Base-by-base conservation (phyloP, 2,888 invertebrate genomes). In the Merodon equestris region DNA sequence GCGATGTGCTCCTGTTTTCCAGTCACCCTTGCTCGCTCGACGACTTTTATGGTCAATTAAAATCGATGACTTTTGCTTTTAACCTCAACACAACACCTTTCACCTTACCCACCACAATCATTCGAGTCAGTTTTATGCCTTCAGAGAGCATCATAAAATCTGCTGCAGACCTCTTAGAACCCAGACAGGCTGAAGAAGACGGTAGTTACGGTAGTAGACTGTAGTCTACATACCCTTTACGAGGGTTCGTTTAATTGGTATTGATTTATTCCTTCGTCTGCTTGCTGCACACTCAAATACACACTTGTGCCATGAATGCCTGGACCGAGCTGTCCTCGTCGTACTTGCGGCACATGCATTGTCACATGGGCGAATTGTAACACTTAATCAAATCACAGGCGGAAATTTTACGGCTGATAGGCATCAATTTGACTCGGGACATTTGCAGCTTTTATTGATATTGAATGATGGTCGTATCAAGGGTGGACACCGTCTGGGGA, bases 311-410 rank as follows among this genome's bases (percentile, higher is more conserved):
- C 5, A 36, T 36, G 15, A 1, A 34, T 34, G 9, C 34, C 7
- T 14, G 7, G 9, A n/a, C 36, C 51, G 63, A 45, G 14, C 45
- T 44, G 50, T 9, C n/a, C 40, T n/a, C 9, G 5, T n/a, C 40
- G 40, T 72, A 67, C 66, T 76, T 60, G 60, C 15, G 66, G 54
- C 19, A 56, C 61, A 17, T 57, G 51, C 68, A 70, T 64, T 79
- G 79, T 79, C 79, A 79, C 79, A 70, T 68, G 74, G 64, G 68
- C 44, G 79, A 79, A 79, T 74, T 70, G 74, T 74, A 70, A 79
- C 70, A 54, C 79, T 79, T 79, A 79, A 79, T 79, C 79, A 79
- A 79, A 79, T 79, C 79, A 79, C 63, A 44, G 63, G 64, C 68
- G 54, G 54, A 74, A 51, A 74, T 79, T 79, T 74, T 79, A 70